A percentile compares a stretch with the other conserved stretches of the same genome.
These are phyloP conservation scores for Caenorhabditis japonica DNA, from an alignment of 2,888 invertebrate species.

Conservation along the genomic window DNA sequence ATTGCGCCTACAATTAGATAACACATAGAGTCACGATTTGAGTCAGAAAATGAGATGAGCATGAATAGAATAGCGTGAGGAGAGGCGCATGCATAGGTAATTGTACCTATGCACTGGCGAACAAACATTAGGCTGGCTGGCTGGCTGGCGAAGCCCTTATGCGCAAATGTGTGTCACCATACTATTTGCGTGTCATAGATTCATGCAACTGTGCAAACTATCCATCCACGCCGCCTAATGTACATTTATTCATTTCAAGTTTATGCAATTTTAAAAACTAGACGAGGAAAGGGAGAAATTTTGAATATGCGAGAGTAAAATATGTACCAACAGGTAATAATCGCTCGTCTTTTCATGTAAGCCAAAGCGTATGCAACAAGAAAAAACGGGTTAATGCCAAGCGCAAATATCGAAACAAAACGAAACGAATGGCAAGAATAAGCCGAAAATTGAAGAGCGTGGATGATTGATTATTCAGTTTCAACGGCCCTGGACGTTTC, in stretches of 20 bases:
- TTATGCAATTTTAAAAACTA: conserved; percentile 1
- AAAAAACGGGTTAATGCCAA: conserved; percentile 37
- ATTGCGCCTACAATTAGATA: conserved; percentile 35
- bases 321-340: conserved; percentile 9
- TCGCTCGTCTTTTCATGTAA: conserved; percentile 31
- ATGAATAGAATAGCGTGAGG: conserved; percentile 34
- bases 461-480: too few species aligned
- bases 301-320: background rate
- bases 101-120: conserved; percentile 45
- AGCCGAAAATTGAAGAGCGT: background rate
- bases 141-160: conserved; percentile 27
- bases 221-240: conserved; percentile 26
- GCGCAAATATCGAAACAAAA: conserved; percentile 26
- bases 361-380: conserved; percentile 43
- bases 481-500: too few species aligned
- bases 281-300: background rate
- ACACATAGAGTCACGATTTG: background rate
- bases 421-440: background rate
- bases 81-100: conserved; percentile 45
- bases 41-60: background rate
- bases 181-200: conserved; percentile 53
- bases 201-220: conserved; percentile 57
- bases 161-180: conserved; percentile 55
- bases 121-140: conserved; percentile 13
- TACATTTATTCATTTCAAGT: conserved; percentile 25